These are phyloP conservation scores for Machimus atricapillus DNA, from an alignment of 2,888 invertebrate species.

Conservation along the genomic window DNA sequence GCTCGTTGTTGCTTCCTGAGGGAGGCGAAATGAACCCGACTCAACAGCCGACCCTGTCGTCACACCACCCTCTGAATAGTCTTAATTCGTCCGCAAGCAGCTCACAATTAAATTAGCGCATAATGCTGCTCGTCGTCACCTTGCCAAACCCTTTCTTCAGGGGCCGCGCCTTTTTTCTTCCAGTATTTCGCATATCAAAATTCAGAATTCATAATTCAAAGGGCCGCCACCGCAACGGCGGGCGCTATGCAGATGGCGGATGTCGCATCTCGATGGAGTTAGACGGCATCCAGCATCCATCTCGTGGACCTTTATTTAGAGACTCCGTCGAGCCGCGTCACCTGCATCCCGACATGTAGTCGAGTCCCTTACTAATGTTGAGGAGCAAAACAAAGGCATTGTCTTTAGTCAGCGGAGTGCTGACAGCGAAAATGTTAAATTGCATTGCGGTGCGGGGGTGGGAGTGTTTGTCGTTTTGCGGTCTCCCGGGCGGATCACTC, in stretches of 20 bases:
- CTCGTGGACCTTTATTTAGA: neutral
- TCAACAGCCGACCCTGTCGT: neutral
- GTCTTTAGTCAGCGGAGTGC: constrained; percentile 29
- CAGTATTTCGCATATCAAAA: neutral
- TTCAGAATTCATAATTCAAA: neutral
- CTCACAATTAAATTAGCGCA: constrained; percentile 37
- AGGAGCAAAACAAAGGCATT: constrained; percentile 2
- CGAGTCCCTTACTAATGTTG: neutral
- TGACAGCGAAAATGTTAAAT: constrained; percentile 31
- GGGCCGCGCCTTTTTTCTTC: neutral
- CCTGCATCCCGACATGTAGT: neutral
- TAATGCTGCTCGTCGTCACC: neutral
- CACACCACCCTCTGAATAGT: neutral
- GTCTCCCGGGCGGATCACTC: neutral
- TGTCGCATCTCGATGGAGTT: constrained; percentile 32
- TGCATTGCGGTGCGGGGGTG: neutral
- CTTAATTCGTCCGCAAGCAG: neutral
- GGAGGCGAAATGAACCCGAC: neutral
- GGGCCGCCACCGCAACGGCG: neutral
- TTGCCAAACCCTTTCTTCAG: neutral
- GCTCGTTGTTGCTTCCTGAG: neutral
- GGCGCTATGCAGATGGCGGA: constrained; percentile 10
- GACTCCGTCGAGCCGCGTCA: neutral
- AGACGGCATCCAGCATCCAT: constrained; percentile 17
- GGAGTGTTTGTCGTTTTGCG: neutral